Evolutionary conservation across 2,888 invertebrate genomes (phyloP).

Genomic region (Protophormia terraenovae): DNA sequence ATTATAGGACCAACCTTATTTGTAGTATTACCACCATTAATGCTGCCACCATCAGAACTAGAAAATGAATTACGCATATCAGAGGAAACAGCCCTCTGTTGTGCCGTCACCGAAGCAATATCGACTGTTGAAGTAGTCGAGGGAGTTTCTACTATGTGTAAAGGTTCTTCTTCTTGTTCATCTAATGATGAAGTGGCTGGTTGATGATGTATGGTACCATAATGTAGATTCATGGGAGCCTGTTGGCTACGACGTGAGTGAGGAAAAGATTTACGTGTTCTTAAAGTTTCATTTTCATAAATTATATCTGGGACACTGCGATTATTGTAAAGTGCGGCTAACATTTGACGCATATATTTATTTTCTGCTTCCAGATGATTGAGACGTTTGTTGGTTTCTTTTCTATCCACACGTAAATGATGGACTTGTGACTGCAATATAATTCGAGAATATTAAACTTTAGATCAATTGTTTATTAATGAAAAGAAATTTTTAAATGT

Average conservation of each 20-base stretch:
- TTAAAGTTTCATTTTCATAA: slow-evolving; percentile 78
- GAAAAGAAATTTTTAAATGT: slow-evolving; percentile 2
- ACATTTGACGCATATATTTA: slow-evolving; percentile 81
- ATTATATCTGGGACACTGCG: slow-evolving; percentile 74
- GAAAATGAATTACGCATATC: slow-evolving; percentile 72
- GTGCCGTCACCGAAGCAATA: slow-evolving; percentile 60
- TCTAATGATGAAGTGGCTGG: slow-evolving; percentile 73
- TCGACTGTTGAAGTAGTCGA: slow-evolving; percentile 66
- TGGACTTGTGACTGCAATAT: slow-evolving; percentile 85
- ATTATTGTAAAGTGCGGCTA: slow-evolving; percentile 77
- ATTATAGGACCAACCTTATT: slow-evolving; percentile 56
- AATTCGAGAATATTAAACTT: neutral
- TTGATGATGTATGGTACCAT: slow-evolving; percentile 79
- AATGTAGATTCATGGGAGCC: slow-evolving; percentile 77
- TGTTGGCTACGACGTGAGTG: slow-evolving; percentile 75
- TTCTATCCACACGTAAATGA: slow-evolving; percentile 85
- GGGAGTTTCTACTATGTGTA: slow-evolving; percentile 66
- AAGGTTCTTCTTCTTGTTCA: slow-evolving; percentile 75
- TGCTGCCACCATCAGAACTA: slow-evolving; percentile 74
- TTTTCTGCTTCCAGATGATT: slow-evolving; percentile 87
- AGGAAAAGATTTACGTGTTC: slow-evolving; percentile 74
- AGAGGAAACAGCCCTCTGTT: slow-evolving; percentile 64
- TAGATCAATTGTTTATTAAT: neutral
- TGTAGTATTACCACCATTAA: slow-evolving; percentile 54
- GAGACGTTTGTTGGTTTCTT: slow-evolving; percentile 86